Conservation (phyloP, 1,140 invertebrate species). For the Formica selysi region DNA sequence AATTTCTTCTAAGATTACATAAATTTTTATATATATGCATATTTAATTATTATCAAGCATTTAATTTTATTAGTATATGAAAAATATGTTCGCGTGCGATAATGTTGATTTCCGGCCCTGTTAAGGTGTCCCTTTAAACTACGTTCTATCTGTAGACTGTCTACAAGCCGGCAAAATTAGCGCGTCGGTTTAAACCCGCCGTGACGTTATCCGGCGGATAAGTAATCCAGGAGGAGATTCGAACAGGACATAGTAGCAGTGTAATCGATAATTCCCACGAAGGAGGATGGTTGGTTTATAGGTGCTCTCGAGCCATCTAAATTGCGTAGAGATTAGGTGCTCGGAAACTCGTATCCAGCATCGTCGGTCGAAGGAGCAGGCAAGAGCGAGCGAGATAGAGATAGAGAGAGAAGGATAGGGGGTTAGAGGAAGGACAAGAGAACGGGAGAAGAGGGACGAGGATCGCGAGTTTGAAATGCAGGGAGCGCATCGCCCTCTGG, state of each 20-base stretch:
- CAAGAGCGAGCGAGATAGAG: conserved; percentile 44
- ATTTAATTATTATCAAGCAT: background rate
- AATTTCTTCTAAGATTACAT: background rate
- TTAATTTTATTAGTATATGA: too few relatives aligned
- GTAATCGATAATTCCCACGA: conserved; percentile 81
- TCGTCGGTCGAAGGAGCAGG: conserved; percentile 68
- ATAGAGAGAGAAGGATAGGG: conserved; percentile 28
- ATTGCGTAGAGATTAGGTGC: conserved; percentile 84
- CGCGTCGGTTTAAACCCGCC: conserved; percentile 69
- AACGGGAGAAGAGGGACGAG: conserved; percentile 32
- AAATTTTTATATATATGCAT: background rate
- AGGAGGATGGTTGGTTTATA: conserved; percentile 79
- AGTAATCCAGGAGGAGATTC: conserved; percentile 77
- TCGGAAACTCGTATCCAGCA: conserved; percentile 79
- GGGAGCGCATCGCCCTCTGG: conserved; percentile 47
- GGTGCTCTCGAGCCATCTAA: conserved; percentile 81
- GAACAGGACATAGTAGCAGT: conserved; percentile 72
- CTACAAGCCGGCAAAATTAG: conserved; percentile 58
- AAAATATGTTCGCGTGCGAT: background rate
- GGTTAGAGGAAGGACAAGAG: conserved; percentile 37
- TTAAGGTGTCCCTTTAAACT: background rate
- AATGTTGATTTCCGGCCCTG: background rate
- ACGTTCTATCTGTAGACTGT: conserved; percentile 21
- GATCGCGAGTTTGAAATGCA: conserved; percentile 56
- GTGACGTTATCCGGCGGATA: conserved; percentile 78